A percentile compares a stretch with the other conserved stretches of the same genome.
Conservation (phyloP, 1,140 invertebrate species). For the Cotesia chilonis region DNA sequence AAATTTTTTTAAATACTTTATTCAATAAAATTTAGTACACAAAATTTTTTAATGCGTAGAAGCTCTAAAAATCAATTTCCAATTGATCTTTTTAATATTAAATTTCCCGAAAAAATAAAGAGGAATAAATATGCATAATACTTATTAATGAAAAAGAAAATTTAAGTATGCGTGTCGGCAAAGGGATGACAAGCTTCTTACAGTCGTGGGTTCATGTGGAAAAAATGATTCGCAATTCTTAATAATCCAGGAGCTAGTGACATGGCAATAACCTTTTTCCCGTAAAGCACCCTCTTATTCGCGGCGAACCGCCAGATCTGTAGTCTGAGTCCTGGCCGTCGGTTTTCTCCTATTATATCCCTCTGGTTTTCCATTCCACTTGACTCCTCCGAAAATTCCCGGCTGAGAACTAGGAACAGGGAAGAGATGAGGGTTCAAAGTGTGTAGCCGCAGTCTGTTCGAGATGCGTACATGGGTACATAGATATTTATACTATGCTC, state of each 20-base stretch:
- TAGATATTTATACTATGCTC: no score
- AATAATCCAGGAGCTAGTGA: constrained; percentile 58
- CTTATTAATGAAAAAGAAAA: neutral
- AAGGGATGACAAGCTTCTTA: neutral
- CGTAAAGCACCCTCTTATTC: constrained; percentile 49
- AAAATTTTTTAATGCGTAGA: no score
- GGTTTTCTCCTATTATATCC: constrained; percentile 2
- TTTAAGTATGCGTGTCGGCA: constrained; percentile 18
- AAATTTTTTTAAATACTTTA: no score
- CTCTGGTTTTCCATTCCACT: constrained; percentile 1
- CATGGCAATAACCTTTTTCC: constrained; percentile 54
- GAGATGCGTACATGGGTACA: no score
- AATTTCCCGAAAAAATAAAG: no score
- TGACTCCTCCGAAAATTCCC: neutral
- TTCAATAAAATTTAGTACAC: no score
- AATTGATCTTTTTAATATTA: no score
- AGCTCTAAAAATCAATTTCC: no score
- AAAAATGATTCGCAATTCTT: constrained; percentile 59
- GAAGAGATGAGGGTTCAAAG: no score
- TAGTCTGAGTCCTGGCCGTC: neutral
- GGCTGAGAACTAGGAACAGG: no score
- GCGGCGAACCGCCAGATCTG: neutral
- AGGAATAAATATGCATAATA: no score
- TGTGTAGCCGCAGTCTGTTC: no score
- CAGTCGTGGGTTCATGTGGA: constrained; percentile 50